A percentile compares a stretch with the other conserved stretches of the same genome.
Evolutionary conservation across 2,888 invertebrate genomes (phyloP).

Genomic region (Eubasilissa splendida): DNA sequence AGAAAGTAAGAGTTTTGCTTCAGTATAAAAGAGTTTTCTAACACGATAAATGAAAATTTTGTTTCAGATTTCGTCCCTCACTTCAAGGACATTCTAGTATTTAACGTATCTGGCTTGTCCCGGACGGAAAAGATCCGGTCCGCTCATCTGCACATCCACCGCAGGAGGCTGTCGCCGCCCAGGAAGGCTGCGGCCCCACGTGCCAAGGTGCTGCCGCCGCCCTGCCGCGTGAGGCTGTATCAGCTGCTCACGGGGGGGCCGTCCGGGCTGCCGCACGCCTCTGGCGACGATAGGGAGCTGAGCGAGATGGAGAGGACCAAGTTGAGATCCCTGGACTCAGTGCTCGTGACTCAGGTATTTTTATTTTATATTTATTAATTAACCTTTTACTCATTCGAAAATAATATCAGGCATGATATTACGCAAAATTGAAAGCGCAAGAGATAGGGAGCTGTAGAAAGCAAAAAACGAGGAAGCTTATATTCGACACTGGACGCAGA

Average conservation of each 20-base stretch:
- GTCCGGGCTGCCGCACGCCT: conserved; percentile 17
- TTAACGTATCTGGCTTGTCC: conserved; percentile 48
- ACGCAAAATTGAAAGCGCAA: too few species aligned
- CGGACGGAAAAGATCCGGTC: conserved; percentile 49
- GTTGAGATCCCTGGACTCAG: conserved; percentile 57
- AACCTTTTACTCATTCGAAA: too few species aligned
- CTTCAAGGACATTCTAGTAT: conserved; percentile 54
- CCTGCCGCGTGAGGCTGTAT: conserved; percentile 58
- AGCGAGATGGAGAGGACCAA: conserved; percentile 53
- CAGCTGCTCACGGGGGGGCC: conserved; percentile 50
- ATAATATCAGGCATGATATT: too few species aligned
- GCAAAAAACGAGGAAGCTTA: too few species aligned
- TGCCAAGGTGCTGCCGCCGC: conserved; percentile 55
- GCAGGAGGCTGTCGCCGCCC: conserved; percentile 46
- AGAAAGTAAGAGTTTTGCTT: too few species aligned
- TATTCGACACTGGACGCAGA: too few species aligned
- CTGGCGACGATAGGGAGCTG: conserved; percentile 38
- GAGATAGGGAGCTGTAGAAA: too few species aligned
- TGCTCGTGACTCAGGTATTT: conserved; percentile 59
- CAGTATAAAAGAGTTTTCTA: too few species aligned
- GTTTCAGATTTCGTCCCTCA: conserved; percentile 54
- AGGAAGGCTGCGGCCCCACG: conserved; percentile 40
- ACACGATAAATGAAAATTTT: too few species aligned
- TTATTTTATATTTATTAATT: not conserved
- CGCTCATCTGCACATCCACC: conserved; percentile 58